These are phyloP conservation scores for Acromyrmex echinatior DNA, from an alignment of 1,140 invertebrate genomes.

Conservation along the genomic window DNA sequence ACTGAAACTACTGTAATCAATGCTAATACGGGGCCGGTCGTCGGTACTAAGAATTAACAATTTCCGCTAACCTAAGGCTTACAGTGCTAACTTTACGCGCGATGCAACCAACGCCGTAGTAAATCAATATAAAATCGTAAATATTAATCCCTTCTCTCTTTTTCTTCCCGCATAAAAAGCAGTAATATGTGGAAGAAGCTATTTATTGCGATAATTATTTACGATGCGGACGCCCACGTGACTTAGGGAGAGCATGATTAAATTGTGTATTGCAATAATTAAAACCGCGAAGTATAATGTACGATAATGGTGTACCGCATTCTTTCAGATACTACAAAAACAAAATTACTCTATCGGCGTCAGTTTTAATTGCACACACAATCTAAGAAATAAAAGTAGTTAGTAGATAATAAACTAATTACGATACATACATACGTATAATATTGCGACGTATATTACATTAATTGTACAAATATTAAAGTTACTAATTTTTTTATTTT, in stretches of 20 bases:
- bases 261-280: slow-evolving; percentile 17
- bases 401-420: not conserved
- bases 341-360: slow-evolving; percentile 15
- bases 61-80: slow-evolving; percentile 38
- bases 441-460: not conserved
- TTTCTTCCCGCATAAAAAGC: not conserved
- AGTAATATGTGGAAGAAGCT: slow-evolving; percentile 7
- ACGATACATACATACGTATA: not conserved
- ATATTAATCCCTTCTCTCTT: not conserved
- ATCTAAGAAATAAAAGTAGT: not conserved
- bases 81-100: slow-evolving; percentile 17
- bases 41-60: slow-evolving; percentile 59
- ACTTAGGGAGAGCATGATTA: slow-evolving; percentile 25
- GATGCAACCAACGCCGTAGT: not conserved
- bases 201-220: slow-evolving; percentile 46
- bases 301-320: slow-evolving; percentile 38
- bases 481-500: not conserved
- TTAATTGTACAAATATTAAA: not conserved
- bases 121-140: slow-evolving; percentile 50
- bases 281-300: slow-evolving; percentile 30
- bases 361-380: slow-evolving; percentile 5
- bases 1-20: slow-evolving; percentile 49
- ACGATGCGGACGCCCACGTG: slow-evolving; percentile 8
- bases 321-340: slow-evolving; percentile 28
- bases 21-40: slow-evolving; percentile 29